Percentiles rank a stretch among this genome's conserved stretches.
Evolutionary conservation across 2,888 invertebrate genomes (phyloP).

Genomic region (Coleophora flavipennella): DNA sequence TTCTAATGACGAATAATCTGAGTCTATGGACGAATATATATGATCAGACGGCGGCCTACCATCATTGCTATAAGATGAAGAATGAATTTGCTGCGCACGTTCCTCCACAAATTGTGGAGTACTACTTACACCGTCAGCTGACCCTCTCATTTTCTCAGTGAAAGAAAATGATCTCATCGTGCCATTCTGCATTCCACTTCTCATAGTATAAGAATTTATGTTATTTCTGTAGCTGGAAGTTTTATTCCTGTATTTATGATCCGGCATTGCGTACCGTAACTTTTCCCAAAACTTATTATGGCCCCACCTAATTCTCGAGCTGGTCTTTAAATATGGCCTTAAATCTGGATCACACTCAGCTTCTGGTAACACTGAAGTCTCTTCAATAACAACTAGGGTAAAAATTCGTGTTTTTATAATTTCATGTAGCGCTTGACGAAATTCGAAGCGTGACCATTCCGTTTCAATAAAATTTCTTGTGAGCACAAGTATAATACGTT

Average conservation of each 20-base stretch:
- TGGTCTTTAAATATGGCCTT: conserved; percentile 89
- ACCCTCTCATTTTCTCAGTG: conserved; percentile 61
- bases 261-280: conserved; percentile 89
- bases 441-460: conserved; percentile 93
- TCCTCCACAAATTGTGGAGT: conserved; percentile 71
- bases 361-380: conserved; percentile 84
- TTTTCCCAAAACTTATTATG: conserved; percentile 96
- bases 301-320: conserved; percentile 87
- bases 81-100: conserved; percentile 48
- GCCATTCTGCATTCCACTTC: conserved; percentile 73
- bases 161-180: conserved; percentile 75
- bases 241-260: conserved; percentile 67
- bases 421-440: conserved; percentile 90
- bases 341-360: conserved; percentile 90
- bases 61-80: conserved; percentile 58
- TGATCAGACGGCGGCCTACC: conserved; percentile 88
- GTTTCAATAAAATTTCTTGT: conserved; percentile 92
- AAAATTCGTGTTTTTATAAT: conserved; percentile 86
- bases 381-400: conserved; percentile 89
- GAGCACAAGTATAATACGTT: conserved; percentile 87
- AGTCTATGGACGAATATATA: conserved; percentile 92
- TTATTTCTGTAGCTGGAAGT: conserved; percentile 80
- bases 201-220: conserved; percentile 88
- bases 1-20: conserved; percentile 88
- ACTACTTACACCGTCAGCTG: conserved; percentile 70